Percentiles rank a stretch among this genome's conserved stretches.
phyloP scores from a whole-genome alignment of 2,113 vertebrate species.

The Ochotona curzoniae region DNA sequence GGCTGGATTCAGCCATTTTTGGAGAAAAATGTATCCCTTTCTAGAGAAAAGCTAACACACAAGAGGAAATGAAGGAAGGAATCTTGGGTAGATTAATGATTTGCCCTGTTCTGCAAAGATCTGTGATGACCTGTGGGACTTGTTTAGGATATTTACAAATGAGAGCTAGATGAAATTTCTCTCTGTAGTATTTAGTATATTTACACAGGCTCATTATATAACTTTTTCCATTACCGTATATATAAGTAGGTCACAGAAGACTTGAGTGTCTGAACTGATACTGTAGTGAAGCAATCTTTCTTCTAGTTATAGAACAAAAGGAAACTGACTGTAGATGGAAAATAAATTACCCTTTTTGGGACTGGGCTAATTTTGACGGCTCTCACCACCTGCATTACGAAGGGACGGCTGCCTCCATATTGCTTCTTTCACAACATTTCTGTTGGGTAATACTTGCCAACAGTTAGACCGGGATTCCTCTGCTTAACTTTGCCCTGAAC shows the following conservation, averaged over 20 bases:
- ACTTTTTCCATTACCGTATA: not conserved
- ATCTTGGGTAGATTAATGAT: constrained; percentile 1
- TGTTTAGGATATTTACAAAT: constrained; percentile 23
- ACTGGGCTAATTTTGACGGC: not conserved
- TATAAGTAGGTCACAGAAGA: constrained; percentile 38
- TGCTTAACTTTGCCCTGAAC: not conserved
- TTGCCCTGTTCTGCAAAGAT: not conserved
- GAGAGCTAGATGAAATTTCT: constrained; percentile 2
- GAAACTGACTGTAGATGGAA: not conserved
- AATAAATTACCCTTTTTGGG: constrained; percentile 1
- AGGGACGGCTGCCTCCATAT: not conserved
- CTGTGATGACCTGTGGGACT: not conserved
- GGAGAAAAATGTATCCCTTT: not conserved
- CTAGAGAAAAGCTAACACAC: not conserved
- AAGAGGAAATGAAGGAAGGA: not conserved
- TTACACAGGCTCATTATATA: not conserved
- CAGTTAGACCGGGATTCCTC: not conserved
- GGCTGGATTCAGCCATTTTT: not conserved
- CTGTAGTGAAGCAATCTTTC: not conserved
- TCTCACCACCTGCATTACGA: not conserved
- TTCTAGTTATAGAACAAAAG: not conserved
- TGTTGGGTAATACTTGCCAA: not conserved
- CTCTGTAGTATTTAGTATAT: not conserved
- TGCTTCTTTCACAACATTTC: not conserved
- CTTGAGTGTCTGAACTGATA: not conserved